A percentile compares a stretch with the other conserved stretches of the same genome.
phyloP scores from a whole-genome alignment of 1,140 invertebrate species.

The Caenorhabditis brenneri region DNA sequence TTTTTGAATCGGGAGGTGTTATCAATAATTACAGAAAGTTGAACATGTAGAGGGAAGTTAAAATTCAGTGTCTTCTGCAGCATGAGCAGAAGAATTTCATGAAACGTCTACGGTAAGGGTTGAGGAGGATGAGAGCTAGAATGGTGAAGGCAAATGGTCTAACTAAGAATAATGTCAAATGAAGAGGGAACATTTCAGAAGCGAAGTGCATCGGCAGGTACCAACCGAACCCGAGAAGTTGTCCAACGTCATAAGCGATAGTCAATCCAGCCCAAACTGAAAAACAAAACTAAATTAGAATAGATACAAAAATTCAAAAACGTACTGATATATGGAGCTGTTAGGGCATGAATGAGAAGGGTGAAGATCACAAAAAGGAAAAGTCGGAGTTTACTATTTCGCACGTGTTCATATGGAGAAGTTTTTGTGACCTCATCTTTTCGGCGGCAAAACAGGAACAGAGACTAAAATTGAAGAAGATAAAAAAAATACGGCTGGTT shows the following conservation, averaged over 20 bases:
- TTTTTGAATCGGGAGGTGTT: not conserved
- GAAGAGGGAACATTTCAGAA: slow-evolving; percentile 24
- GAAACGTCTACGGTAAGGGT: slow-evolving; percentile 39
- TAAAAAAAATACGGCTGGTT: not conserved
- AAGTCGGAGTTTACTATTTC: slow-evolving; percentile 27
- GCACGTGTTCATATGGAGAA: slow-evolving; percentile 21
- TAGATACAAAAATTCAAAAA: not conserved
- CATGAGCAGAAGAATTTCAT: slow-evolving; percentile 34
- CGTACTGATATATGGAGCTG: slow-evolving; percentile 43
- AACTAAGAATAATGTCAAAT: slow-evolving; percentile 22
- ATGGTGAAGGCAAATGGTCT: slow-evolving; percentile 4
- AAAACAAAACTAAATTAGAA: not conserved
- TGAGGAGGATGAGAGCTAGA: slow-evolving; percentile 18
- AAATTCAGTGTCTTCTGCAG: slow-evolving; percentile 29
- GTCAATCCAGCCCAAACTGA: slow-evolving; percentile 44
- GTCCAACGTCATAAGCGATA: not conserved
- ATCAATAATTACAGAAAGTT: slow-evolving; percentile 30
- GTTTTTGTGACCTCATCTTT: slow-evolving; percentile 34
- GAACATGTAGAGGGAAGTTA: not conserved
- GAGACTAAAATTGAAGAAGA: not conserved
- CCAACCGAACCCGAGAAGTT: slow-evolving; percentile 18
- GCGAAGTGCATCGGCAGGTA: slow-evolving; percentile 4
- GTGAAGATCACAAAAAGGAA: slow-evolving; percentile 34
- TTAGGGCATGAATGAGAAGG: not conserved
- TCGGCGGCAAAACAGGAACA: slow-evolving; percentile 35